Conservation (phyloP, 2,797 vertebrate genomes). For the Sardinella longiceps region DNA sequence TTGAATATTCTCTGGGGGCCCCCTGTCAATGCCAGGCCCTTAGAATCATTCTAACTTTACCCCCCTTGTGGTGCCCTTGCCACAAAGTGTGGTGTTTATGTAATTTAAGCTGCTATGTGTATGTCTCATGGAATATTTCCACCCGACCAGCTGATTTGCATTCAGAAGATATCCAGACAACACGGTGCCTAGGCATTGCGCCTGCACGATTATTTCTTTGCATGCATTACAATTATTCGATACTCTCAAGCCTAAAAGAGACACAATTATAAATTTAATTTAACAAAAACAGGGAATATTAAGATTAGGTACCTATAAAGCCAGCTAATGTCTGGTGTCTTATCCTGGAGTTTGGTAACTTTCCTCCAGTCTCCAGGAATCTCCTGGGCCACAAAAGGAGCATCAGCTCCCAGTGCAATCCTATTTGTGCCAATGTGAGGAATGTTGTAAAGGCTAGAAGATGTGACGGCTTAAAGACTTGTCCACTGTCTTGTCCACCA, state of each 20-base stretch:
- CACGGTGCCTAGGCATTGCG: too few relatives aligned
- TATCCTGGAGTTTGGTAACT: background rate
- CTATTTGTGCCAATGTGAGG: background rate
- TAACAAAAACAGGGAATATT: background rate
- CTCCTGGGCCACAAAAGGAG: background rate
- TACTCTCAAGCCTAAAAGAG: background rate
- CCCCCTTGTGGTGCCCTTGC: too few relatives aligned
- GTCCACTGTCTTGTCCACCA: background rate
- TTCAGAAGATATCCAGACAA: background rate
- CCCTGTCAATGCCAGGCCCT: too few relatives aligned
- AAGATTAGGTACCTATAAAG: background rate
- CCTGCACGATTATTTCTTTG: too few relatives aligned
- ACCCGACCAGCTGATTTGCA: background rate
- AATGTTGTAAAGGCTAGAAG: background rate
- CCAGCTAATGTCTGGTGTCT: background rate
- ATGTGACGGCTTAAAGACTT: constrained; percentile 24
- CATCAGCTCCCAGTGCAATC: background rate
- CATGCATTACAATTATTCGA: background rate
- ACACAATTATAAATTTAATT: background rate
- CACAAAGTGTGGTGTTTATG: background rate
- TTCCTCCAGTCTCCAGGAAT: background rate
- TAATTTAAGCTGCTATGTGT: background rate
- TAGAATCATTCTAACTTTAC: too few relatives aligned
- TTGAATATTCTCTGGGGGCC: too few relatives aligned
- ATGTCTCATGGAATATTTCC: background rate